Percentiles rank a stretch among this genome's conserved stretches.
Conservation (phyloP, 2,113 vertebrate genomes). For the Mirza zaza region DNA sequence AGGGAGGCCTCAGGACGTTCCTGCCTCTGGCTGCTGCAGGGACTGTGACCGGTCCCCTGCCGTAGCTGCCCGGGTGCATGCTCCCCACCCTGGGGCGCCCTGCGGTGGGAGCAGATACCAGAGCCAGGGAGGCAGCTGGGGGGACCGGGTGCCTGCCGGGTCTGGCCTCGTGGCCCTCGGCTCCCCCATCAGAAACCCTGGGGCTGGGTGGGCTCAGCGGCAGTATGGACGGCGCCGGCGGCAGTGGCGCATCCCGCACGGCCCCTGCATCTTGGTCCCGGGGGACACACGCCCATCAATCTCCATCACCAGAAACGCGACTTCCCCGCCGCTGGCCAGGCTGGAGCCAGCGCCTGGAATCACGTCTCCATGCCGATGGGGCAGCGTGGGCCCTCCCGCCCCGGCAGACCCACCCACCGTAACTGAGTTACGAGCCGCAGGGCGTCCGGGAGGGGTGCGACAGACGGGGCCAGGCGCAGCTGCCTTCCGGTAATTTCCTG, state of each 20-base stretch:
- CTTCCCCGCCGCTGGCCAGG: rapidly evolving
- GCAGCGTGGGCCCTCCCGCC: rapidly evolving
- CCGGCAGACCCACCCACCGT: rapidly evolving
- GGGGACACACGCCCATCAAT: rapidly evolving
- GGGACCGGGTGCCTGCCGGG: background rate
- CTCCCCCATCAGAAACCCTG: background rate
- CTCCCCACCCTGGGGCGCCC: no score
- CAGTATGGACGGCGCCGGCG: rapidly evolving
- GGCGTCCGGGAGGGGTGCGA: rapidly evolving
- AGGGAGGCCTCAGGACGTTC: background rate
- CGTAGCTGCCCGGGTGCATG: no score
- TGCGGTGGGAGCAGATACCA: background rate
- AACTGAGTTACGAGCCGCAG: background rate
- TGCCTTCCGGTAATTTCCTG: rapidly evolving
- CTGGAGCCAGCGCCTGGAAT: rapidly evolving
- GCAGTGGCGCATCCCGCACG: rapidly evolving
- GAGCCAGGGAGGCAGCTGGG: no score
- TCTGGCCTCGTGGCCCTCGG: background rate
- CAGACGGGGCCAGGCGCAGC: background rate
- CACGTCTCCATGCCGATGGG: background rate
- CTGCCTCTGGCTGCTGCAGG: background rate
- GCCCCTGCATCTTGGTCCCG: background rate
- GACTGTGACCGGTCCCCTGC: background rate
- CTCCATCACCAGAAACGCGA: background rate
- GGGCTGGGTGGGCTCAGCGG: background rate